A percentile compares a stretch with the other conserved stretches of the same genome.
These are phyloP conservation scores for Micronycteris hirsuta DNA, from an alignment of 2,113 vertebrate species.

Conservation along the genomic window DNA sequence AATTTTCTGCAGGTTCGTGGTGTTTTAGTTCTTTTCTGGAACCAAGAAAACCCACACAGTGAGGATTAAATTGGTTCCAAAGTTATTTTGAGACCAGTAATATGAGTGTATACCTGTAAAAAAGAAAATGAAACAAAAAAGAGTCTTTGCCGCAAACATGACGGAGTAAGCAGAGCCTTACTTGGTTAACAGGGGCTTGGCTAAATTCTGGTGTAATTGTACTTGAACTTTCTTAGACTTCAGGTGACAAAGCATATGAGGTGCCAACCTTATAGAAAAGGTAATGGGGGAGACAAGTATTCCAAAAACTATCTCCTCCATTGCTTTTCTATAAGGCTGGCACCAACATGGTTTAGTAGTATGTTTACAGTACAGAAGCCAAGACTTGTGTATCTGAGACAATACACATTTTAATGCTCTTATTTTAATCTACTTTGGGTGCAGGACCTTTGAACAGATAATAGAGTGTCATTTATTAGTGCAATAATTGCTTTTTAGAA, in stretches of 20 bases:
- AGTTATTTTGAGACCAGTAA: conserved; percentile 1
- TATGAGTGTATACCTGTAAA: background rate
- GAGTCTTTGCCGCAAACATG: background rate
- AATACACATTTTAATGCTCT: background rate
- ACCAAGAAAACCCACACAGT: background rate
- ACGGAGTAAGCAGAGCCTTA: background rate
- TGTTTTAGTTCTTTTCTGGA: conserved; percentile 1
- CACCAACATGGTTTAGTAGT: background rate
- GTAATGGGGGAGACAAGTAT: background rate
- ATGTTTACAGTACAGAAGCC: background rate
- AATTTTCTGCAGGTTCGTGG: background rate
- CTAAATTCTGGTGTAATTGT: background rate
- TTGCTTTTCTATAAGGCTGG: background rate
- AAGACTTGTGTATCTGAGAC: background rate
- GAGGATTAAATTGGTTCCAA: background rate
- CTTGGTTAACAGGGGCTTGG: background rate
- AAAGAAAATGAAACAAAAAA: background rate
- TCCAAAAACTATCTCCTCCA: background rate
- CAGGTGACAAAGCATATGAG: background rate
- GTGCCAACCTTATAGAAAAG: no score
- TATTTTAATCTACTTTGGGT: background rate
- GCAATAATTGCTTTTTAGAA: background rate
- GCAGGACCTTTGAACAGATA: background rate
- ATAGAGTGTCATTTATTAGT: conserved; percentile 34
- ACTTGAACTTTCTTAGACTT: background rate